Evolutionary conservation across 1,140 invertebrate genomes (phyloP), one percentile per base, ranked within the genome.

Genomic region (Reticulitermes speratus): DNA sequence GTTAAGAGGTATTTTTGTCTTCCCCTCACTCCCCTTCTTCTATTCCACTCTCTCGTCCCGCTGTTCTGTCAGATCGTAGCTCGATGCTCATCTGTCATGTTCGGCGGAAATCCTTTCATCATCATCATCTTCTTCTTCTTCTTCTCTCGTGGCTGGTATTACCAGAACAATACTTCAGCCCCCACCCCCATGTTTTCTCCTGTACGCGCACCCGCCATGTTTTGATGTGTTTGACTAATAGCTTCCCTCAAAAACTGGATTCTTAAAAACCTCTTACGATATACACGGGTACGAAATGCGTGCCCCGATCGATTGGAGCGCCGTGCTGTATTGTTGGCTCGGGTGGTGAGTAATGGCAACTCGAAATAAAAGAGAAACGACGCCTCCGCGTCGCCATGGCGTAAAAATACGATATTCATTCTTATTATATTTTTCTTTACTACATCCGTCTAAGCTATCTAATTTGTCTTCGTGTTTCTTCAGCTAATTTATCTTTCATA

Each of bases 171-270:
- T 75, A 75, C 65, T 75, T 75, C 65, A 75, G 65, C n/a, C n/a
- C 65, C 65, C 65, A 75, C 65, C 65, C 6, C 65, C 65, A 30
- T 30, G 25, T 75, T 75, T 30, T 75, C 65, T 75, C 65, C 65
- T 30, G 65, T 75, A 75, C 65, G 65, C 65, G 65, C 14, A n/a
- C 25, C 65, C 65, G 65, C 65, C 65, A 75, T 75, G 65, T 75
- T 75, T 75, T 75, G 65, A 75, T 75, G 65, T 75, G 65, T 75
- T 75, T 75, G 65, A 75, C 65, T 75, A 75, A 75, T 75, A 75
- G 65, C 65, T 75, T 75, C 65, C 65, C n/a, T 75, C 65, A 75
- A 75, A 75, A 75, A 75, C 65, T 75, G 65, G 65, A 75, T 75
- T 75, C 65, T 75, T 75, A 75, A 75, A 75, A 75, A 75, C 65